Evolutionary conservation across 2,797 vertebrate species (phyloP).

Genomic region (Choloepus didactylus): DNA sequence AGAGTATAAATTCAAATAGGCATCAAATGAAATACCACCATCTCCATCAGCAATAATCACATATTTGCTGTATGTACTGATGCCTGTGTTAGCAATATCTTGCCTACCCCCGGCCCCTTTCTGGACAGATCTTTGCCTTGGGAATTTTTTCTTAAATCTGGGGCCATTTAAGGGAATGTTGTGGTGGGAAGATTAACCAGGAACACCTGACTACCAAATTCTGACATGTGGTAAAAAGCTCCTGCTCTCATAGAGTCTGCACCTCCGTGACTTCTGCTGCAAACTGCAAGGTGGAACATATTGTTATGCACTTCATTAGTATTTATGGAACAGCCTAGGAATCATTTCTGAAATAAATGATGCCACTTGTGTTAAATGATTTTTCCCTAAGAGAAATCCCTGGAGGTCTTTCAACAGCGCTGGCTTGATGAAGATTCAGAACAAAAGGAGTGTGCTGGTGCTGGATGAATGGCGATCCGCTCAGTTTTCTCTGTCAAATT

Average conservation of each 20-base stretch:
- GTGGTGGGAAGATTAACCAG: neutral
- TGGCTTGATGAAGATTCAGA: conserved; percentile 55
- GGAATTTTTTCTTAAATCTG: neutral
- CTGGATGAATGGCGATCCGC: neutral
- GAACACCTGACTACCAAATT: neutral
- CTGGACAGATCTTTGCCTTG: neutral
- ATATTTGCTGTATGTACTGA: neutral
- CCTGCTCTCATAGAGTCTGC: neutral
- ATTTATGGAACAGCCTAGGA: conserved; percentile 71
- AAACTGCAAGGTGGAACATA: conserved; percentile 49
- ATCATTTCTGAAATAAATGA: conserved; percentile 71
- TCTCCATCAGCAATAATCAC: neutral
- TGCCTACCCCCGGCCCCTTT: neutral
- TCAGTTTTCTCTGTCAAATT: conserved; percentile 11
- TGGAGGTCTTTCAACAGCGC: conserved; percentile 41
- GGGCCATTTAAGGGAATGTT: conserved; percentile 32
- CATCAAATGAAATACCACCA: neutral
- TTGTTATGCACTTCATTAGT: conserved; percentile 65
- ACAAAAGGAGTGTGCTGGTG: conserved; percentile 30
- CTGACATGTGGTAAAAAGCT: neutral
- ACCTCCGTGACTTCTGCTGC: conserved; percentile 19
- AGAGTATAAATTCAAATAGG: neutral
- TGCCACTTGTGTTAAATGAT: conserved; percentile 67
- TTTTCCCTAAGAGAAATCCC: conserved; percentile 64
- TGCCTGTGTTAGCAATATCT: neutral